Evolutionary conservation across 2,888 invertebrate genomes (phyloP), one percentile per base, ranked within the genome.

Genomic region (Vannuccia rotundouncinata): DNA sequence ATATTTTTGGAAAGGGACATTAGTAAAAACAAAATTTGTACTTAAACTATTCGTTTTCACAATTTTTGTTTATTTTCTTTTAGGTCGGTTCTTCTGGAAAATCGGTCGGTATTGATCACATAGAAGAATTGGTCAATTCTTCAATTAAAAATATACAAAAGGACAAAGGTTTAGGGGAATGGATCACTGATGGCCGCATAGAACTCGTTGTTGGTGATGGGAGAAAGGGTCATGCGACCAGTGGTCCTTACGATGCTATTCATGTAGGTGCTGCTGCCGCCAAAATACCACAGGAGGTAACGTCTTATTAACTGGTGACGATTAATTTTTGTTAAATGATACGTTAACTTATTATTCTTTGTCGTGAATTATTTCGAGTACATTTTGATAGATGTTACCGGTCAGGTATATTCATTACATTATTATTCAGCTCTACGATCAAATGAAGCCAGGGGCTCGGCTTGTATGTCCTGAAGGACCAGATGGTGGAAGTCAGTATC

Each of bases 361-460:
- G n/a, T n/a, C n/a, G n/a, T n/a, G n/a, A n/a, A n/a, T n/a, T n/a
- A n/a, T n/a, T n/a, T n/a, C n/a, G n/a, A n/a, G n/a, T n/a, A n/a
- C n/a, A n/a, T n/a, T n/a, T n/a, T n/a, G n/a, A n/a, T n/a, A n/a
- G n/a, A n/a, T n/a, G n/a, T n/a, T n/a, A n/a, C n/a, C n/a, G n/a
- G n/a, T n/a, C n/a, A n/a, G n/a, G n/a, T n/a, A n/a, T n/a, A n/a
- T n/a, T n/a, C n/a, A n/a, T n/a, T n/a, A n/a, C n/a, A n/a, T n/a
- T n/a, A n/a, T n/a, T n/a, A n/a, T 86, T 1, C 88, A 94, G 93
- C 88, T 95, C 81, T 89, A 95, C 82, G 92, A 93, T 59, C 96
- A 96, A 88, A 89, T 96, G 84, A 94, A 94, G 86, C 93, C 92
- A 76, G 95, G 97, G 22, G 99, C 99, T 1, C 91, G 98, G 77